Base-by-base conservation (phyloP, 2,113 vertebrate genomes). In the Centropristis striata region DNA sequence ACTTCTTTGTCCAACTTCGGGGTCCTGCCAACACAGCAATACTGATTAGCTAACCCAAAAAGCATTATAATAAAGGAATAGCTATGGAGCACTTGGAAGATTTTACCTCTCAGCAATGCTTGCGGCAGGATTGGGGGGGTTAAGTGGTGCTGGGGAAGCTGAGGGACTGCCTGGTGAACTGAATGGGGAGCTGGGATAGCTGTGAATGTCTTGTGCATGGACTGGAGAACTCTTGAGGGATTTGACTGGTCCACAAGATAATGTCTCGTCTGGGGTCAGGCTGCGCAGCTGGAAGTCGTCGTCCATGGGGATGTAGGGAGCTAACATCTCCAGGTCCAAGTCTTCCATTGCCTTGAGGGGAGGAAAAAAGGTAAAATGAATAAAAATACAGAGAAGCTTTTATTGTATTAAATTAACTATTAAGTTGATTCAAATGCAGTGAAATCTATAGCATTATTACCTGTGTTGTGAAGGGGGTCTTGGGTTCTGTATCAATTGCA, bases 271-370 rank as follows among this genome's bases (percentile, higher is more conserved):
- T 0, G 96, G 94, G 69, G 96, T 96, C 25, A 97, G 85, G 65
- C 95, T 96, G 44, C 96, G 96, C 77, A 99, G 93, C 95, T 99
- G 98, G 94, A 98, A 98, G 87, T 99, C 98, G 15, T 99, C 98
- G 39, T 99, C 98, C 97, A 99, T 99, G 41, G 98, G 96, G 90
- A 99, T 99, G 81, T 99, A 99, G 13, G 98, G 98, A 60, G 98
- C 98, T 68, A 99, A 88, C 98, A 98, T 99, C 89, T 99, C 98
- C 92, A 99, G 92, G 77, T 99, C 98, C 87, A 98, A 94, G 89
- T 94, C 94, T 36, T 97, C 96, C 1, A 90, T 90, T 18, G 73
- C 69, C 94, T 95, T 46, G 47, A 46, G n/a, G 14, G 46, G n/a
- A 71, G 21, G 75, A 11, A 63, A 42, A 75, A 54, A 37, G 3